Evolutionary conservation across 2,797 vertebrate species (phyloP), one percentile per base, ranked within the genome.

Genomic region (Tokudaia tokunoshimensis): DNA sequence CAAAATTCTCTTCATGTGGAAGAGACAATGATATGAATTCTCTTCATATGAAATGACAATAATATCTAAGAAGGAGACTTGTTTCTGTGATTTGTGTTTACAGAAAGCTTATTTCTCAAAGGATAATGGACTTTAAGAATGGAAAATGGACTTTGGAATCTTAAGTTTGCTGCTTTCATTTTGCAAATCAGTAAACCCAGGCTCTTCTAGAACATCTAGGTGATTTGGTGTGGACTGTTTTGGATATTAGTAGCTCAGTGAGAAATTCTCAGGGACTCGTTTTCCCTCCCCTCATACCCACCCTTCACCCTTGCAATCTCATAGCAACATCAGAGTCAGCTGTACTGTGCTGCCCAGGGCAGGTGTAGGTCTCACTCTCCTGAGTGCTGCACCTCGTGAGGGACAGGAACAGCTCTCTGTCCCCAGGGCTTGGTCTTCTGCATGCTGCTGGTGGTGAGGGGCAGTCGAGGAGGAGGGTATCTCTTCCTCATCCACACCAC

Each of bases 1-100:
- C 22, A 83, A 76, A 78, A 78, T 91, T 90, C 44, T 81, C 67
- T 93, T 89, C 57, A 41, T 72, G 76, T 79, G 26, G 78, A 92
- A 74, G 74, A 37, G 63, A 65, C 26, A 63, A 63, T 31, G 63
- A 65, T 29, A 65, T 65, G 63, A 65, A 65, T 65, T 65, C 29
- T 65, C 63, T 31, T 65, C 26, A 65, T 65, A 65, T 65, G 26
- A 65, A 65, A 65, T 1, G 26, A 65, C 63, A 65, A 31, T 31
- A 65, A 13, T 31, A 65, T 31, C 31, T 78, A 55, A 92, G 70
- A 92, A 31, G 29, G 37, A n/a, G 50, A 88, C 50, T 63, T n/a
- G 13, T 41, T 91, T 6, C 13, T 75, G 19, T 26, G 13, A 83
- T 55, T 96, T 94, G 52, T 55, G 14, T 92, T 94, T 83, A 94